Evolutionary conservation across 1,140 invertebrate species (phyloP).

Genomic region (Spodoptera litura): DNA sequence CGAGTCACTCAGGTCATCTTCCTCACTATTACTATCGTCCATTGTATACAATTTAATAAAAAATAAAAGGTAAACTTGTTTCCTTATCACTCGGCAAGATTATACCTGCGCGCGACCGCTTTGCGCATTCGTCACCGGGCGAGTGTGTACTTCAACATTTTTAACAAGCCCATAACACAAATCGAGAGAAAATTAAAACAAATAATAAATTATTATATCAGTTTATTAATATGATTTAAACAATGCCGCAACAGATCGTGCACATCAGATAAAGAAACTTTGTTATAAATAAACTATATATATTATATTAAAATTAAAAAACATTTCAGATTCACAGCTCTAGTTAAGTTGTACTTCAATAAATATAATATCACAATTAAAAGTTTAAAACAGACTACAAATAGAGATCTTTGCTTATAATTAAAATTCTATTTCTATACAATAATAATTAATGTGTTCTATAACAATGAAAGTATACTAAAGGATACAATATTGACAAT

Average conservation of each 20-base stretch:
- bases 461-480: neutral
- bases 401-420: conserved; percentile 32
- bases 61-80: too few species aligned
- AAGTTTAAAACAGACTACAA: conserved; percentile 38
- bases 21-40: too few species aligned
- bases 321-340: conserved; percentile 51
- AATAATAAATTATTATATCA: conserved; percentile 4
- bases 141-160: too few species aligned
- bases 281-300: conserved; percentile 44
- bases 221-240: conserved; percentile 56
- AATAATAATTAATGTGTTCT: neutral
- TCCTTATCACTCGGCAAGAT: too few species aligned
- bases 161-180: neutral
- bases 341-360: conserved; percentile 53
- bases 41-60: too few species aligned
- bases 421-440: neutral
- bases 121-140: too few species aligned
- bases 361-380: conserved; percentile 56
- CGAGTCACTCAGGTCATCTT: too few species aligned
- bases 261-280: conserved; percentile 43
- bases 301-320: conserved; percentile 29
- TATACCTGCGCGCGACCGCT: too few species aligned
- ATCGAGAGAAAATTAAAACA: neutral
- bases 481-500: neutral
- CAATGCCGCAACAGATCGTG: conserved; percentile 50